These are phyloP conservation scores for Salvelinus alpinus DNA, from an alignment of 2,113 vertebrate genomes.

Conservation along the genomic window DNA sequence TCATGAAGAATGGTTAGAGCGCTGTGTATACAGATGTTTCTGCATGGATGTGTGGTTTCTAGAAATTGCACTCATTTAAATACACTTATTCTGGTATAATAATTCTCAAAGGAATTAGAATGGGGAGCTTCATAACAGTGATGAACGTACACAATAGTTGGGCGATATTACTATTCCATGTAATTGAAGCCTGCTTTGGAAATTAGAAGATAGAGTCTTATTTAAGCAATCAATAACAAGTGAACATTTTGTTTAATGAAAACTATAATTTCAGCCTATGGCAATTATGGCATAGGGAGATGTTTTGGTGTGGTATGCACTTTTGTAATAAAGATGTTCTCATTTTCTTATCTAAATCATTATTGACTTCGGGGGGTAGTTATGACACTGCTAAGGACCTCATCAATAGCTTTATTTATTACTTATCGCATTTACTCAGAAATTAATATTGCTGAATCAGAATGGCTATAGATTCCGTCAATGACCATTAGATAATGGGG, in stretches of 20 bases:
- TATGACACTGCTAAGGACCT: constrained; percentile 79
- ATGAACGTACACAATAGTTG: constrained; percentile 69
- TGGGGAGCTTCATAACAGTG: constrained; percentile 61
- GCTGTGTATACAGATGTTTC: constrained; percentile 60
- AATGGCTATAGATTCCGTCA: constrained; percentile 63
- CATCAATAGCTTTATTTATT: constrained; percentile 80
- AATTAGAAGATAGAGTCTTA: constrained; percentile 77
- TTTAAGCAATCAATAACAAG: constrained; percentile 79
- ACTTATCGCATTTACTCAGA: constrained; percentile 70
- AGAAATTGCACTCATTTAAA: constrained; percentile 72
- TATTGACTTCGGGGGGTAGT: constrained; percentile 76
- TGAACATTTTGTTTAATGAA: constrained; percentile 80
- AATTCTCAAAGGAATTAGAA: constrained; percentile 61
- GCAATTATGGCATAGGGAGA: constrained; percentile 74
- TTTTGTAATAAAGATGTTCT: constrained; percentile 78
- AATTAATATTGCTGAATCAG: constrained; percentile 72
- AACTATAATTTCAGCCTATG: constrained; percentile 78
- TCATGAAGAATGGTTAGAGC: constrained; percentile 41
- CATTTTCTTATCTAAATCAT: constrained; percentile 69
- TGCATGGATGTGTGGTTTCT: constrained; percentile 53
- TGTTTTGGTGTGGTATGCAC: constrained; percentile 72
- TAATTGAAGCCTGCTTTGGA: constrained; percentile 71
- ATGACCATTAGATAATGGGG: constrained; percentile 63
- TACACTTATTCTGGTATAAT: constrained; percentile 69
- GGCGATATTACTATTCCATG: constrained; percentile 70